Base-by-base conservation (phyloP, 2,113 vertebrate genomes). In the Toxostoma redivivum region DNA sequence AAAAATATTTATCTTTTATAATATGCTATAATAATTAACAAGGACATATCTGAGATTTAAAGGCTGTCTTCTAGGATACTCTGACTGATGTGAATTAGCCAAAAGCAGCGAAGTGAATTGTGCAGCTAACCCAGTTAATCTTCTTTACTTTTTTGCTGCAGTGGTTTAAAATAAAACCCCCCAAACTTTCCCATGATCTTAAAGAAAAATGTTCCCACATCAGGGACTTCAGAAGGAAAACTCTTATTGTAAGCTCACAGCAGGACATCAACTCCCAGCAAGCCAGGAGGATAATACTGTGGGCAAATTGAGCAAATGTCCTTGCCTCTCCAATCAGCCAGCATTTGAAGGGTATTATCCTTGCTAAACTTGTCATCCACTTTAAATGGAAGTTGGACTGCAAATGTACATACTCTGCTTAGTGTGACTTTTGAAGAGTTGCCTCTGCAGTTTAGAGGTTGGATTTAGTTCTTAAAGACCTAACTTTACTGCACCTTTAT, bases 241-340 rank as follows among this genome's bases (percentile, higher is more conserved):
- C 85, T 67, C 83, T 78, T 92, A 93, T 91, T 95, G 82, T 95
- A 73, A 93, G 85, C 90, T 89, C 94, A 30, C 96, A 95, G 94
- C 11, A 0, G 90, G 95, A 62, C 74, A 85, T 66, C 84, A 57
- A 50, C 35, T 91, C 86, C 83, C 72, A 79, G 81, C 60, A 40
- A 95, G 89, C 28, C 77, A 25, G 72, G 57, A 62, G 80, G 83
- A 95, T 97, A 96, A 93, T 94, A 16, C 84, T 67, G 2, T 76
- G 9, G 27, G 82, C 87, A 91, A 91, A 93, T 91, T 64, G 95
- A 97, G 83, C 86, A 88, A 97, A 94, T 87, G 81, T 58, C 72
- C 94, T 90, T 84, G 77, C 79, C 74, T 92, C 47, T 89, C 70
- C 92, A 85, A 23, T 92, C 94, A 92, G 78, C 50, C 74, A 51